These are phyloP conservation scores for Caenorhabditis afra DNA, from an alignment of 2,888 invertebrate species.

Conservation along the genomic window DNA sequence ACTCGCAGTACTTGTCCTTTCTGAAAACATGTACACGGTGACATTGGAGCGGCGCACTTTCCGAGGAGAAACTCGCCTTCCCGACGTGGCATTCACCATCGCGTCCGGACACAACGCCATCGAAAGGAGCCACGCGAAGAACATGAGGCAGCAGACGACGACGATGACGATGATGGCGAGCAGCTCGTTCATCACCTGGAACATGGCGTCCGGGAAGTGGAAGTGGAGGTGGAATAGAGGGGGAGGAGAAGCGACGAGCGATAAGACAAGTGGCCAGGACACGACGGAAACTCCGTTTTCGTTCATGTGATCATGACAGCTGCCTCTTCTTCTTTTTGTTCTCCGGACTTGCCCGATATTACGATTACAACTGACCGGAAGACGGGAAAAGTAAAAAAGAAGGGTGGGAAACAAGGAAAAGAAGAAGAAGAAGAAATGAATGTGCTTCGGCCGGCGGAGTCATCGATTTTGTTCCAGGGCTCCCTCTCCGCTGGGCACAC, in stretches of 20 bases:
- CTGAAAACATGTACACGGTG: conserved; percentile 20
- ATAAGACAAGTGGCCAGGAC: conserved; percentile 51
- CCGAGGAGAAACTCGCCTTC: conserved; percentile 66
- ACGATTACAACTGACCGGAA: conserved; percentile 50
- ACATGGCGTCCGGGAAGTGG: conserved; percentile 11
- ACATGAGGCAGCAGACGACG: conserved; percentile 76
- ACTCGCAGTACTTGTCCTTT: conserved; percentile 63
- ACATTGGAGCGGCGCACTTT: neutral
- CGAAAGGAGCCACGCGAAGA: conserved; percentile 77
- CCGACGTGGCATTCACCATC: conserved; percentile 75
- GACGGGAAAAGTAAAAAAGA: conserved; percentile 5
- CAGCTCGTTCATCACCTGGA: conserved; percentile 75
- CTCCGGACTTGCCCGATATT: neutral
- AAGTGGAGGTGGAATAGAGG: conserved; percentile 1
- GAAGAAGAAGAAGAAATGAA: conserved; percentile 1
- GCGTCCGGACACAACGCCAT: conserved; percentile 79
- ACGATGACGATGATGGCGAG: conserved; percentile 77
- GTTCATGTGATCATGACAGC: conserved; percentile 37
- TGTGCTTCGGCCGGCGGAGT: conserved; percentile 16
- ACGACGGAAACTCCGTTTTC: conserved; percentile 1
- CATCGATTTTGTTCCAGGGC: conserved; percentile 39
- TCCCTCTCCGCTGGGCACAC: conserved; percentile 14
- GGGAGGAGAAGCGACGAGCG: neutral
- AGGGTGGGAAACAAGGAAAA: neutral
- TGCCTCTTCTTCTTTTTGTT: conserved; percentile 18